Conservation (phyloP, 2,888 invertebrate species). For the Ennomos quercinarius region DNA sequence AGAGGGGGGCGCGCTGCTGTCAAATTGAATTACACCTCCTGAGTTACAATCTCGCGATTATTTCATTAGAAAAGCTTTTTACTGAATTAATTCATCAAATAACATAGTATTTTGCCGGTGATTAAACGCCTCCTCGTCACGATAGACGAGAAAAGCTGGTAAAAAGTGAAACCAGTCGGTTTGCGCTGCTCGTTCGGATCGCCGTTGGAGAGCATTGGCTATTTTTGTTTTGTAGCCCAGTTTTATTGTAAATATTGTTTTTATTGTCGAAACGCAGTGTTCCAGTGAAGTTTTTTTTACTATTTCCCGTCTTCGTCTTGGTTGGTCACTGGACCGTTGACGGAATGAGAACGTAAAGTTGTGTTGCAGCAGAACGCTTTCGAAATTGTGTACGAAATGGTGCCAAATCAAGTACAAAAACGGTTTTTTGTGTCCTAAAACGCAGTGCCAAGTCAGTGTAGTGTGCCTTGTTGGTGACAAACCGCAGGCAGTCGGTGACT, state of each 20-base stretch:
- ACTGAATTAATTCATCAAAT: constrained; percentile 62
- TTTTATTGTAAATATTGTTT: constrained; percentile 80
- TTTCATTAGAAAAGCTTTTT: constrained; percentile 67
- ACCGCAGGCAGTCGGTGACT: constrained; percentile 20
- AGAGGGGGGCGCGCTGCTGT: constrained; percentile 66
- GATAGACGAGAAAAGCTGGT: constrained; percentile 41
- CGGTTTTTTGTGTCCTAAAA: constrained; percentile 50
- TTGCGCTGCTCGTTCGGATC: constrained; percentile 32
- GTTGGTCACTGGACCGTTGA: constrained; percentile 20
- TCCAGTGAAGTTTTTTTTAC: constrained; percentile 54
- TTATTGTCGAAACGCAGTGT: constrained; percentile 66
- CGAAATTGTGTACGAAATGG: constrained; percentile 48
- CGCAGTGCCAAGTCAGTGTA: constrained; percentile 57
- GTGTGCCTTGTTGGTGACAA: constrained; percentile 27
- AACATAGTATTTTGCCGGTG: constrained; percentile 44
- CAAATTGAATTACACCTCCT: constrained; percentile 68
- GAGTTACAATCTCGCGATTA: constrained; percentile 64
- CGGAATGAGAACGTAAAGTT: constrained; percentile 29
- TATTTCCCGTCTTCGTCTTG: constrained; percentile 39
- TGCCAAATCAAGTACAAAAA: constrained; percentile 58
- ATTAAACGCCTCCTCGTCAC: constrained; percentile 53
- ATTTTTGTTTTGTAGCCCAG: constrained; percentile 79
- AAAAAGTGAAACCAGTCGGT: constrained; percentile 31
- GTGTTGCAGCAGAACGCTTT: constrained; percentile 48
- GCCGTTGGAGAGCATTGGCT: constrained; percentile 54